A percentile compares a stretch with the other conserved stretches of the same genome.
Conservation (phyloP, 2,797 vertebrate species). For the Hemitrygon akajei region DNA sequence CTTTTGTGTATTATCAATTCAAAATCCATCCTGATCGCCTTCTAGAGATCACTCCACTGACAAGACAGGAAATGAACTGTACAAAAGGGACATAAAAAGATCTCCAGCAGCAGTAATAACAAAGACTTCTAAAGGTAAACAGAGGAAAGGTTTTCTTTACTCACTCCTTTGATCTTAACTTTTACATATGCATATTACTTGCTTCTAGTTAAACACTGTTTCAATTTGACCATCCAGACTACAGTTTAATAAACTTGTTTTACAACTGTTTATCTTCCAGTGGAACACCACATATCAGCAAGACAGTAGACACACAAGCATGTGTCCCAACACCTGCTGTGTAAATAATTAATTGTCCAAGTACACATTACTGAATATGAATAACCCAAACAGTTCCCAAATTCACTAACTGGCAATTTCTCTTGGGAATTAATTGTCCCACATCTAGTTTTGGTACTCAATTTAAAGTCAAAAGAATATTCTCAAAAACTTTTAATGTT, state of each 20-base stretch:
- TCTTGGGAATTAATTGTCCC: neutral
- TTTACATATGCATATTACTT: neutral
- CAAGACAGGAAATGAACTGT: constrained; percentile 37
- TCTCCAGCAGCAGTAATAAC: constrained; percentile 31
- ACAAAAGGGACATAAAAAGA: constrained; percentile 30
- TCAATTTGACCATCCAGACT: neutral
- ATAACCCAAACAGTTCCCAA: neutral
- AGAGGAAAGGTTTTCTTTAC: constrained; percentile 26
- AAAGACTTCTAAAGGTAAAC: constrained; percentile 25
- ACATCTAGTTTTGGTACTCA: neutral
- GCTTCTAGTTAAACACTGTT: neutral
- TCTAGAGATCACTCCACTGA: constrained; percentile 23
- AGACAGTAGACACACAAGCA: neutral
- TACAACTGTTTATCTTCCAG: neutral
- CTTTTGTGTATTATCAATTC: constrained; percentile 35
- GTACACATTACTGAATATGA: neutral
- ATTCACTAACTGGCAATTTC: constrained; percentile 7
- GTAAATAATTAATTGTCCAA: neutral
- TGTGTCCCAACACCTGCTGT: neutral
- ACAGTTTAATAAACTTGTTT: neutral
- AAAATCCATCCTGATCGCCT: constrained; percentile 35
- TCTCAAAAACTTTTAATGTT: neutral
- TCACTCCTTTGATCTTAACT: neutral
- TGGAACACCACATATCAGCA: neutral
- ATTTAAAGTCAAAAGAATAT: neutral